Evolutionary conservation across 2,113 vertebrate genomes (phyloP).

Genomic region (Dromas ardeola): DNA sequence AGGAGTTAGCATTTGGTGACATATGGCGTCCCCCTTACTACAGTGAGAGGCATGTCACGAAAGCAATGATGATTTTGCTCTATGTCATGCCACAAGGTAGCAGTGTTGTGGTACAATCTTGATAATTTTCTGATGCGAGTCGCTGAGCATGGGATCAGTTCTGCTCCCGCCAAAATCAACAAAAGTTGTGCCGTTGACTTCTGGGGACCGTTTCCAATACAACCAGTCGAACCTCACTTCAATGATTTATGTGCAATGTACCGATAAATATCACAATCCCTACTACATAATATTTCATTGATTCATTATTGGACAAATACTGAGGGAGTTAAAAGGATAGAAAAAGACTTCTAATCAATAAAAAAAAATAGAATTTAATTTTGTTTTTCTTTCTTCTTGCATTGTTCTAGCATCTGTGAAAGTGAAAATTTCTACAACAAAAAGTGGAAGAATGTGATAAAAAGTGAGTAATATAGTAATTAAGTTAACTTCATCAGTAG

Average conservation of each 20-base stretch:
- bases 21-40: neutral
- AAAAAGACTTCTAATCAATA: neutral
- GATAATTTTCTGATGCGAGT: conserved; percentile 17
- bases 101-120: conserved; percentile 52
- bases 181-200: neutral
- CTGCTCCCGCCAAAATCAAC: neutral
- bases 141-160: neutral
- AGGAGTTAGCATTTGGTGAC: neutral
- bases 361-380: neutral
- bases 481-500: neutral
- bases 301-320: neutral
- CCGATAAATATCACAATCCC: neutral
- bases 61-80: conserved; percentile 5
- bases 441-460: neutral
- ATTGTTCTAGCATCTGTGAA: neutral
- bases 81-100: conserved; percentile 55
- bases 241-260: neutral
- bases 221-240: neutral
- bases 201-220: neutral
- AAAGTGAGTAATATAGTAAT: neutral
- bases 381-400: neutral
- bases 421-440: neutral
- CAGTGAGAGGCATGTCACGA: neutral
- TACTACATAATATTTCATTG: neutral
- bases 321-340: neutral